Base-by-base conservation (phyloP, 2,888 invertebrate species). In the Elaeidobius kamerunicus region DNA sequence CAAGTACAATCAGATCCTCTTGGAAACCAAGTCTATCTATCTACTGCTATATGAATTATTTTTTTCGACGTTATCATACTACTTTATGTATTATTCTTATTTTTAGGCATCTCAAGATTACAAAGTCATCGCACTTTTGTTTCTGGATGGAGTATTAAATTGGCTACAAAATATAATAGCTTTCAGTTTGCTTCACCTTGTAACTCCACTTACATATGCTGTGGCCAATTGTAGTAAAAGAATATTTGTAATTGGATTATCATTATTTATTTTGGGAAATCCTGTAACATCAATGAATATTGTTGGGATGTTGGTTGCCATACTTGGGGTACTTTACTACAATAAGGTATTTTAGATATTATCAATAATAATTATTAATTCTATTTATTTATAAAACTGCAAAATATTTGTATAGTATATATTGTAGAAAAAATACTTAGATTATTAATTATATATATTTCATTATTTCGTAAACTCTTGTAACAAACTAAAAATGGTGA, bases 131-230 rank as follows among this genome's bases (percentile, higher is more conserved):
- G 76, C 78, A 2, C 73, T 90, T 49, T 73, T 91, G 27, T 73
- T 86, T 55, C 69, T 83, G 14, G 95, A 95, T 73, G 96, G 95
- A 12, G 76, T 88, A 47, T 80, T 95, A 60, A 94, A 91, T 69
- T 97, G 95, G 88, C 76, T 92, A 62, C 97, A 97, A 75, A 98
- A 96, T 69, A 86, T 95, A 65, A 84, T 94, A 45, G 97, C 97
- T 0, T 97, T 97, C 76, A 91, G 91, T 62, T 88, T 97, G 47
- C 79, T 98, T 61, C 90, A 91, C 46, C 76, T 89, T 60, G 91
- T 97, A 30, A 85, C 94, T n/a, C 94, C 97, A 32, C 78, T 97
- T 23, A 91, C 93, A 1, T 97, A 97, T 74, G 94, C 95, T 1
- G 95, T 97, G 50, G 94, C 94, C 45, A 96, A 91, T 73, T 91